Base-by-base conservation (phyloP, 2,113 vertebrate genomes). In the Thymallus thymallus region DNA sequence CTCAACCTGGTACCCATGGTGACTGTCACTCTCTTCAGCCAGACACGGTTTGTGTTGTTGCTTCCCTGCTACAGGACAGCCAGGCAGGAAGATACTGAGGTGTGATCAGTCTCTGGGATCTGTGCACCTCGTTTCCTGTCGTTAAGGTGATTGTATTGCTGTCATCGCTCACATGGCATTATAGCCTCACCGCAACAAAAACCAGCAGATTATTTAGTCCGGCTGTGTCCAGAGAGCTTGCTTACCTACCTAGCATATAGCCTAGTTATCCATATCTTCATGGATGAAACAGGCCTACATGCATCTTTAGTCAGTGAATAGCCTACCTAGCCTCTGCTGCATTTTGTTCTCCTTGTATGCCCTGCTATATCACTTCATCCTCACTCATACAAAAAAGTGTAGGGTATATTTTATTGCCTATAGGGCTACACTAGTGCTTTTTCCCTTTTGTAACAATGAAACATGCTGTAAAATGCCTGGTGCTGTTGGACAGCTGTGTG, bases 401-500 rank as follows among this genome's bases (percentile, higher is more conserved):
- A 73, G 63, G 68, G 56, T 20, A 48, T 23, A 56, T 84, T 80
- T 84, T 71, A 78, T 22, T 84, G 78, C 84, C 60, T 61, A 60
- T 24, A 83, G 79, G 22, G 22, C 30, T 83, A 60, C 64, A 35
- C 70, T 70, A 5, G 48, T 51, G 14, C 48, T 51, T 51, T 51
- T 14, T 1, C 48, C 48, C 16, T 85, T 23, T 81, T 75, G 69
- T 71, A 92, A 92, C 85, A 85, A 88, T 90, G 83, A 87, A 77
- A n/a, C n/a, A n/a, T n/a, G 74, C 67, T 6, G 85, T 82, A 76
- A 84, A 80, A 77, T 75, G 82, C 72, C 63, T 76, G 76, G 86
- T 82, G 82, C 83, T 85, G 85, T 76, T 77, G 82, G 78, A 85
- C 90, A 92, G 91, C 91, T 93, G 88, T 89, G 86, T 76, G 84